Conservation (phyloP, 2,113 vertebrate species). For the Isurus oxyrinchus region DNA sequence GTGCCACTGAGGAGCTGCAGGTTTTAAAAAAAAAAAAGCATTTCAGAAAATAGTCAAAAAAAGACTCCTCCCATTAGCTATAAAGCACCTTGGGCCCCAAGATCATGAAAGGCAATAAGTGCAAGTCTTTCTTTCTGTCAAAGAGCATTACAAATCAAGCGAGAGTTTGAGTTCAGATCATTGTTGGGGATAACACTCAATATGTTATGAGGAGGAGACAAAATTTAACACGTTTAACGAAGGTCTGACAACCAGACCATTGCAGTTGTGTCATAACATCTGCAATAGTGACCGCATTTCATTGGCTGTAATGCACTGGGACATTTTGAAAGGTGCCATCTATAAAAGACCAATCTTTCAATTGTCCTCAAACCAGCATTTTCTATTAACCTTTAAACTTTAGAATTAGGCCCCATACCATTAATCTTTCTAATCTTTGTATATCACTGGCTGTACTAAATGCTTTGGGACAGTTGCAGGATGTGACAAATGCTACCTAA, state of each 20-base stretch:
- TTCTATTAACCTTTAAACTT: background rate
- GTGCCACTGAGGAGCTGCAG: constrained; percentile 82
- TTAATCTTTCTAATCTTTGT: background rate
- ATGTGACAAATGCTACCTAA: background rate
- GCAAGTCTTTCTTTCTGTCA: background rate
- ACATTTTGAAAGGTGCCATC: background rate
- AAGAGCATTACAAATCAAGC: background rate
- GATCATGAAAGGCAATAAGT: background rate
- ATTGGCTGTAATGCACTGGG: background rate
- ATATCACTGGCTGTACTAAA: background rate
- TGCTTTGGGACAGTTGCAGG: background rate
- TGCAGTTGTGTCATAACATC: background rate
- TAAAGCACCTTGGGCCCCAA: background rate
- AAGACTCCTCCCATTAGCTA: background rate
- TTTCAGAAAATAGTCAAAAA: constrained; percentile 43
- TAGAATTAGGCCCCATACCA: background rate
- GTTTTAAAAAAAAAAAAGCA: constrained; percentile 34
- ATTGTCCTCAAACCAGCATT: background rate
- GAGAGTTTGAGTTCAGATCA: background rate
- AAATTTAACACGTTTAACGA: background rate
- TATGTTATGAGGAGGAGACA: background rate
- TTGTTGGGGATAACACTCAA: background rate
- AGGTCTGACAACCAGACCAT: background rate
- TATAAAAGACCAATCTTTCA: background rate
- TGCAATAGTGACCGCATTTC: background rate